Evolutionary conservation across 2,113 vertebrate species (phyloP).

Genomic region (Pterocles orientalis): DNA sequence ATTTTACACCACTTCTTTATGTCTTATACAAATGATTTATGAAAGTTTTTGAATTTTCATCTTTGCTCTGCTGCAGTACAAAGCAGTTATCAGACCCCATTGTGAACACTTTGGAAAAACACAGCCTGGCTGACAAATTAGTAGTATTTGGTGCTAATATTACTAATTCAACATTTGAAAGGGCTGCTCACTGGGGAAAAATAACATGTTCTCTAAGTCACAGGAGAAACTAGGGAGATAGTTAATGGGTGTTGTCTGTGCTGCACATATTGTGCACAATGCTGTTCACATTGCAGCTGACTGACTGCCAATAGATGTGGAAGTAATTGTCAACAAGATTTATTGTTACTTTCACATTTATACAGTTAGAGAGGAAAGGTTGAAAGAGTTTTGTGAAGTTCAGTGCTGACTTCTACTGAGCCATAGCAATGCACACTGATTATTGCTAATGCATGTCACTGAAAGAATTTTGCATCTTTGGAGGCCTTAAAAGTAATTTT

Average conservation of each 20-base stretch:
- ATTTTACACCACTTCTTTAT: conserved; percentile 36
- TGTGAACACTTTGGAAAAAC: conserved; percentile 68
- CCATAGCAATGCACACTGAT: conserved; percentile 63
- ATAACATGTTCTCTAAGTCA: conserved; percentile 76
- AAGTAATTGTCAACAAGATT: conserved; percentile 79
- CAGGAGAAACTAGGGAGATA: conserved; percentile 77
- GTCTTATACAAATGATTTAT: conserved; percentile 49
- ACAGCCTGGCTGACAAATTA: conserved; percentile 74
- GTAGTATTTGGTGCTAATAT: conserved; percentile 78
- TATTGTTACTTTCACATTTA: conserved; percentile 77
- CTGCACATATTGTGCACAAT: conserved; percentile 45
- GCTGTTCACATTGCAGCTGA: conserved; percentile 71
- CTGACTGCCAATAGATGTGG: conserved; percentile 75
- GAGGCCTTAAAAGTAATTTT: conserved; percentile 29
- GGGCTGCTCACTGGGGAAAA: conserved; percentile 74
- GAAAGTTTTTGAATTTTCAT: conserved; percentile 64
- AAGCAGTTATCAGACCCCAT: conserved; percentile 69
- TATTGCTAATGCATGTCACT: conserved; percentile 50
- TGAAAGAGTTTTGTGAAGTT: conserved; percentile 72
- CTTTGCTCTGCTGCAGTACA: conserved; percentile 41
- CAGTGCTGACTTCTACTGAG: conserved; percentile 48
- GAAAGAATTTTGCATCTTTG: conserved; percentile 57
- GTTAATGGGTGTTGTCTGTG: conserved; percentile 77
- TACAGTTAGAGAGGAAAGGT: conserved; percentile 65
- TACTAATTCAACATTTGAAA: conserved; percentile 79